Base-by-base conservation (phyloP, 2,797 vertebrate species). In the Synaphobranchus kaupii region DNA sequence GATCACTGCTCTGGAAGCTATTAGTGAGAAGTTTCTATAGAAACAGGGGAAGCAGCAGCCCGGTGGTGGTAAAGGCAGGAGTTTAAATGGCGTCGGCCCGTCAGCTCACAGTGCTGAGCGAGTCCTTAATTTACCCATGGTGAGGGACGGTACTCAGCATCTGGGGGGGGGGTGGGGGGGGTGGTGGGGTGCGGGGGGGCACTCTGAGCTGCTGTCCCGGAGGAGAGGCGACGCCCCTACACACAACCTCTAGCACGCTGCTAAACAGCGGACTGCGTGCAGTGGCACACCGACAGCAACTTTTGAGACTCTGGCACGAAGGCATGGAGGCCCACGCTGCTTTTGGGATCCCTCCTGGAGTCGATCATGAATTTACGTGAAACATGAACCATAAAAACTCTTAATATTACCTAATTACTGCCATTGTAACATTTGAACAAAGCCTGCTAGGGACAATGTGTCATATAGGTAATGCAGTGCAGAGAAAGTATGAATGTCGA, bases 61-160 rank as follows among this genome's bases (percentile, higher is more conserved):
- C 5, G 12, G 44, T 0, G 3, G 8, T 22, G 7, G 78, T n/a
- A 47, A 81, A 81, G 78, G 50, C 34, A 4, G 56, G 63, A 85
- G 86, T 25, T 80, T 86, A 52, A 66, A 83, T 48, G 44, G 44
- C 54, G 54, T 87, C 87, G 87, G 86, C 89, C 83, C 63, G 31
- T 87, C 56, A 63, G 88, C 63, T 31, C 83, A 54, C 34, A 83
- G 28, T 48, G 50, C 71, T 47, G 31, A 83, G 17, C 9, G 22
- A 12, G 39, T 20, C 78, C 80, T 28, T 22, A 6, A 22, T 81
- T 25, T 48, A 22, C 47, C 78, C 44, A 25, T 20, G 7, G 39
- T 15, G 10, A 52, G 12, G 13, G 47, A 83, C n/a, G 4, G 28
- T 17, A 34, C 28, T 56, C n/a, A 4, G 25, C 13, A 31, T 22